Evolutionary conservation across 2,888 invertebrate genomes (phyloP).

Genomic region (Yponomeuta evonymella): DNA sequence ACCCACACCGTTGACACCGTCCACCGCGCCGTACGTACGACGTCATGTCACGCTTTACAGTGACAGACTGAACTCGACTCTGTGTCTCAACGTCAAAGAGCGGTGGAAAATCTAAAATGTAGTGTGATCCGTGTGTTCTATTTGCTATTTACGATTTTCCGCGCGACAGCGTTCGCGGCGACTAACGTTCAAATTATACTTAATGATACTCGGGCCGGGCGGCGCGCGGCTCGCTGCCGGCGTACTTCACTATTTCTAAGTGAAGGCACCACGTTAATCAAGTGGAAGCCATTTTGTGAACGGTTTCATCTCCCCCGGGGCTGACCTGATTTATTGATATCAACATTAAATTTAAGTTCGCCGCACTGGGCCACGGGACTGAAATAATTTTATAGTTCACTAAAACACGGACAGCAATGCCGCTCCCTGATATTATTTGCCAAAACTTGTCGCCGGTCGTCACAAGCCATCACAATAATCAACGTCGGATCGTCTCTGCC

Average conservation of each 20-base stretch:
- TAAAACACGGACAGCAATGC: neutral
- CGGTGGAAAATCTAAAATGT: too few species aligned
- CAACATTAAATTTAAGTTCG: neutral
- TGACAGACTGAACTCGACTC: neutral
- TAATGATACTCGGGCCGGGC: conserved; percentile 1
- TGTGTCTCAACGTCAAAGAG: neutral
- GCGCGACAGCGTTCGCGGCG: neutral
- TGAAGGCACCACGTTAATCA: neutral
- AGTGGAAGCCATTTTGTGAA: neutral
- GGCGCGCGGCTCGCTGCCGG: neutral
- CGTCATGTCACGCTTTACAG: too few species aligned
- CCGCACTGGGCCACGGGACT: neutral
- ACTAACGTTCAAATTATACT: conserved; percentile 9
- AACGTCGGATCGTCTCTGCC: neutral
- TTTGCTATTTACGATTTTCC: conserved; percentile 11
- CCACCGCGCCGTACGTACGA: too few species aligned
- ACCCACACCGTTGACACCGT: too few species aligned
- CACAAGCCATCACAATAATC: conserved; percentile 3
- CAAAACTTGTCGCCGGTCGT: conserved; percentile 1
- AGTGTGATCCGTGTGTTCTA: neutral
- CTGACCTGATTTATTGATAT: neutral
- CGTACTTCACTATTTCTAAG: neutral
- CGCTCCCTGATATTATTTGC: neutral
- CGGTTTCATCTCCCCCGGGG: neutral
- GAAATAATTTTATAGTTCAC: neutral